Base-by-base conservation (phyloP, 2,888 invertebrate genomes). In the Drosophila acutilabella region DNA sequence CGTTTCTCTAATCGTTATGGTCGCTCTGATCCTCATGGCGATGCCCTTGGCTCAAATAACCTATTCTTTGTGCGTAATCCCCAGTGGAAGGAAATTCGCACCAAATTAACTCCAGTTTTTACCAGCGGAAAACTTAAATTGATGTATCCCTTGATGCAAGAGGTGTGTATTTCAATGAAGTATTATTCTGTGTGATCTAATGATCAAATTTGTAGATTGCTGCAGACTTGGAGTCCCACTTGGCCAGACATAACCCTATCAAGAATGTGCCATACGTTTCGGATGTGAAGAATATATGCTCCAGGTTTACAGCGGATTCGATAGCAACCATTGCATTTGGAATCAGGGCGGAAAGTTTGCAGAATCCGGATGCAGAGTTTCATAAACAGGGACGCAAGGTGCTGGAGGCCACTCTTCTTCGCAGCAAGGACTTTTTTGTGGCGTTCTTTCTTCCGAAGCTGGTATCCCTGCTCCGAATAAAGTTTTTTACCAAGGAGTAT, bases 71-170 rank as follows among this genome's bases (percentile, higher is more conserved):
- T 93, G 0, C 92, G 91, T 16, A 92, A 92, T 87, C 91, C 92
- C 0, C 66, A 89, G 0, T 93, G 94, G 93, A 93, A 91, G 64
- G 72, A 89, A 11, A 72, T 93, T 0, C 89, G 94, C 26, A 51
- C 84, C 0, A 93, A 93, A 66, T 59, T 94, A 4, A 91, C 93
- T 0, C 93, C 94, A 0, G 90, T 93, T 1, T 93, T 93, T 69
- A 93, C 93, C 0, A 91, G 90, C 53, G 92, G 91, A 4, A 92
- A 92, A 57, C 80, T 93, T 0, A 93, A 92, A 51, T 91, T 91
- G 64, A 91, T 92, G 91, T 92, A 92, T 84, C 80, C 86, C 1
- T 73, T 92, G 10, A 82, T 92, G 75, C 79, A 83, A 38, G 86
- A 91, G 79, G 91, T 92, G 64, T 57, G 71, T 64, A 6, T 10